These are phyloP conservation scores for Arrhopalites spinosus DNA, from an alignment of 2,888 invertebrate genomes.

Conservation along the genomic window DNA sequence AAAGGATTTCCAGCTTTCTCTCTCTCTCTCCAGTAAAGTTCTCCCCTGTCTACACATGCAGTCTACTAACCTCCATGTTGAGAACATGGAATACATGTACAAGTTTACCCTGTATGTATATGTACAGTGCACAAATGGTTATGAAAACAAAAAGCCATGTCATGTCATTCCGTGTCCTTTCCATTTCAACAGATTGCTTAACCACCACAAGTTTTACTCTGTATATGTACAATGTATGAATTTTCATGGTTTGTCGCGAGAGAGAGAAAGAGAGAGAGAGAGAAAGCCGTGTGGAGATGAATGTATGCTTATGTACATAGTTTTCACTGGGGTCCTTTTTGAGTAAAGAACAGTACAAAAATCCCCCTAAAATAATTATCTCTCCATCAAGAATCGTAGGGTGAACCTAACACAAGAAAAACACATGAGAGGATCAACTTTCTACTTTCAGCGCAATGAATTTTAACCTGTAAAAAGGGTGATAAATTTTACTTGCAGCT, in stretches of 20 bases:
- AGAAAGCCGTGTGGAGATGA: neutral
- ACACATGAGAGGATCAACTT: conserved; percentile 10
- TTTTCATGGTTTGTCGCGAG: neutral
- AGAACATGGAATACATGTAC: too few relatives aligned
- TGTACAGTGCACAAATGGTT: conserved; percentile 12
- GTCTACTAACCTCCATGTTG: too few relatives aligned
- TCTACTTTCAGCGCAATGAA: conserved; percentile 26
- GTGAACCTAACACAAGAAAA: conserved; percentile 18
- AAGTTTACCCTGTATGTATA: too few relatives aligned
- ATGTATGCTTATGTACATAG: too few relatives aligned
- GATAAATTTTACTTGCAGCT: conserved; percentile 29
- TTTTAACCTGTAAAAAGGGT: conserved; percentile 22
- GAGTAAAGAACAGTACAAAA: conserved; percentile 17
- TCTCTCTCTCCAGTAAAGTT: too few relatives aligned
- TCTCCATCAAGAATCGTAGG: conserved; percentile 16
- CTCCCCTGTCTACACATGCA: too few relatives aligned
- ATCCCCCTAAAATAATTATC: conserved; percentile 23
- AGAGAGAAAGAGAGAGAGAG: neutral
- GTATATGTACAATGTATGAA: too few relatives aligned
- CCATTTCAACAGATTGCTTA: conserved; percentile 35
- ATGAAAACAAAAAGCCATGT: conserved; percentile 28
- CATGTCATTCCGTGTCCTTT: conserved; percentile 33
- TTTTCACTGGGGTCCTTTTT: neutral
- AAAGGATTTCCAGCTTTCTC: too few relatives aligned
- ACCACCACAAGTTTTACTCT: conserved; percentile 30